A percentile compares a stretch with the other conserved stretches of the same genome.
phyloP scores from a whole-genome alignment of 2,888 invertebrate genomes.

The Argyresthia albistria region DNA sequence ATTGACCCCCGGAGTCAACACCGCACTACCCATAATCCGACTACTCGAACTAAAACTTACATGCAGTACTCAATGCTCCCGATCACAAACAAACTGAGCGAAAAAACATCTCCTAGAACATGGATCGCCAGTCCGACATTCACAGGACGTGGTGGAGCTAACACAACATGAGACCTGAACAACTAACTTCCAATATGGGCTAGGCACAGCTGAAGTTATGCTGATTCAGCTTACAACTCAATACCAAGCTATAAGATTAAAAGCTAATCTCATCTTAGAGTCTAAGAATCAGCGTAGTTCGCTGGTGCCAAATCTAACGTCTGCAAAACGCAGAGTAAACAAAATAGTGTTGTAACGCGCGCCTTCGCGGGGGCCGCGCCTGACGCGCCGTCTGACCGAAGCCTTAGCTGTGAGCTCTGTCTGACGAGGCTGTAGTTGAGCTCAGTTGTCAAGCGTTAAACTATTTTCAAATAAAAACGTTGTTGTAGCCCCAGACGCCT shows the following conservation, averaged over 20 bases:
- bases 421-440: background rate
- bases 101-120: conserved; percentile 12
- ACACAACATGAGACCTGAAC: conserved; percentile 16
- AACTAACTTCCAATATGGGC: conserved; percentile 37
- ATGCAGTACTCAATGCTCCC: conserved; percentile 14
- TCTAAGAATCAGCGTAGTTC: no score
- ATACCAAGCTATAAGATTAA: no score
- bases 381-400: background rate
- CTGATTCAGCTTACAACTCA: conserved; percentile 12
- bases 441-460: background rate
- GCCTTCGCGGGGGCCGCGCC: conserved; percentile 45
- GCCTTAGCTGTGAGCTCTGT: background rate
- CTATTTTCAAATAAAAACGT: conserved; percentile 13
- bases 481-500: conserved; percentile 28
- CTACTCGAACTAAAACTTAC: conserved; percentile 58
- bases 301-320: conserved; percentile 8
- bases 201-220: conserved; percentile 32
- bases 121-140: conserved; percentile 24
- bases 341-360: conserved; percentile 65
- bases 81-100: conserved; percentile 11
- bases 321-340: conserved; percentile 49
- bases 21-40: conserved; percentile 61
- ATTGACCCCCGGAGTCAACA: conserved; percentile 61
- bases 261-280: no score
- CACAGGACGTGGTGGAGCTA: conserved; percentile 34